phyloP scores from a whole-genome alignment of 2,797 vertebrate species.

The Sylvia borin region DNA sequence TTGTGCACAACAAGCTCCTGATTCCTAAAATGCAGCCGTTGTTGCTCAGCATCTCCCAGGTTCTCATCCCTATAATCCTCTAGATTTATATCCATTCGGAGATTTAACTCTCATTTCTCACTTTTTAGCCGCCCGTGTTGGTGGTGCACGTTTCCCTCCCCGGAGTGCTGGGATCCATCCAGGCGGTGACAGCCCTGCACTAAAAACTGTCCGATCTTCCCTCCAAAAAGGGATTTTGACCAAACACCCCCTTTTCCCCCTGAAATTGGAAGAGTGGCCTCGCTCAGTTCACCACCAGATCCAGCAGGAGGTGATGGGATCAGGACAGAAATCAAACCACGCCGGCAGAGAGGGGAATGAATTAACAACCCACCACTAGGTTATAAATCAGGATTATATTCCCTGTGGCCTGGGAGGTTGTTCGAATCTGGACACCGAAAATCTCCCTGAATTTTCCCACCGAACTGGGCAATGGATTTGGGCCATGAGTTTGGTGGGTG shows the following conservation, averaged over 20 bases:
- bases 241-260: not conserved
- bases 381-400: not conserved
- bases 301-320: not conserved
- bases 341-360: not conserved
- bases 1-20: not conserved
- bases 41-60: not conserved
- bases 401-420: not conserved
- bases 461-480: not conserved
- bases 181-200: not conserved
- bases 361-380: not conserved
- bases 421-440: not conserved
- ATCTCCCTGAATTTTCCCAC: not conserved
- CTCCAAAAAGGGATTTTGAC: not conserved
- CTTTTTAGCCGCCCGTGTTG: not conserved
- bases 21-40: accelerated
- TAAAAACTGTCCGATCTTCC: not conserved
- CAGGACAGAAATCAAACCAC: not conserved
- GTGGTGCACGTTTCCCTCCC: not conserved
- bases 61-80: not conserved
- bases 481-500: too few relatives aligned
- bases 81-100: not conserved
- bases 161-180: not conserved
- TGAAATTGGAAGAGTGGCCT: not conserved
- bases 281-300: not conserved
- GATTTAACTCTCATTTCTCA: not conserved